A percentile compares a stretch with the other conserved stretches of the same genome.
These are phyloP conservation scores for Carcina quercana DNA, from an alignment of 2,888 invertebrate species.

Conservation along the genomic window DNA sequence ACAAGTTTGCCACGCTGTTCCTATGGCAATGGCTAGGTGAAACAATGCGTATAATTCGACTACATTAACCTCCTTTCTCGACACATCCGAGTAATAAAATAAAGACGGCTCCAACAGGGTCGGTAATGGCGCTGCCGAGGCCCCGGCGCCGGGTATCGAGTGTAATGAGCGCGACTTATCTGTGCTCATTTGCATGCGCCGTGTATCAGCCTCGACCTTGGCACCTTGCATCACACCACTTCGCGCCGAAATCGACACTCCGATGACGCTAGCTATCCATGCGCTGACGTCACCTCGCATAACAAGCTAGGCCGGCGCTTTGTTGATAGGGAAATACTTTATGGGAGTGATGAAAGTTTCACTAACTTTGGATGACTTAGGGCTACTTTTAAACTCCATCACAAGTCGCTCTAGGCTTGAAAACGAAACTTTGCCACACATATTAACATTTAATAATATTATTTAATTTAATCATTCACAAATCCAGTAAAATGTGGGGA, in stretches of 20 bases:
- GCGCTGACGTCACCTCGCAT: slow-evolving; percentile 35
- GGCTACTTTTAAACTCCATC: too few relatives aligned
- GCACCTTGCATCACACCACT: slow-evolving; percentile 51
- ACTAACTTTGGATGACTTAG: too few relatives aligned
- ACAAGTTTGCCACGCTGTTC: slow-evolving; percentile 32
- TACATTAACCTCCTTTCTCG: slow-evolving; percentile 63
- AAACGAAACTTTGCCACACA: too few relatives aligned
- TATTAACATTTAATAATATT: too few relatives aligned
- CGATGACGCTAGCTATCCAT: slow-evolving; percentile 22
- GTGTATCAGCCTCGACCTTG: slow-evolving; percentile 65
- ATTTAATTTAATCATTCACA: too few relatives aligned
- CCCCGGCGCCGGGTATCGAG: slow-evolving; percentile 45
- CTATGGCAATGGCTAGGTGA: slow-evolving; percentile 52
- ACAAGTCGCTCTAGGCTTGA: too few relatives aligned
- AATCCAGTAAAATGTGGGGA: too few relatives aligned
- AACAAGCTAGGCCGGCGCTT: too few relatives aligned
- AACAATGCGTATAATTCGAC: slow-evolving; percentile 62
- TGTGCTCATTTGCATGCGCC: slow-evolving; percentile 64
- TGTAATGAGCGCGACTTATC: slow-evolving; percentile 67
- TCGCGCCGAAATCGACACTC: slow-evolving; percentile 36
- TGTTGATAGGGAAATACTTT: too few relatives aligned
- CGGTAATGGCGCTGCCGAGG: slow-evolving; percentile 48
- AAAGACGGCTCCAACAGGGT: slow-evolving; percentile 50
- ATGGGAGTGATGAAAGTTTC: too few relatives aligned
- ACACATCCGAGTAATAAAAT: slow-evolving; percentile 62